Evolutionary conservation across 2,797 vertebrate species (phyloP), one percentile per base, ranked within the genome.

Genomic region (Sphaeramia orbicularis): DNA sequence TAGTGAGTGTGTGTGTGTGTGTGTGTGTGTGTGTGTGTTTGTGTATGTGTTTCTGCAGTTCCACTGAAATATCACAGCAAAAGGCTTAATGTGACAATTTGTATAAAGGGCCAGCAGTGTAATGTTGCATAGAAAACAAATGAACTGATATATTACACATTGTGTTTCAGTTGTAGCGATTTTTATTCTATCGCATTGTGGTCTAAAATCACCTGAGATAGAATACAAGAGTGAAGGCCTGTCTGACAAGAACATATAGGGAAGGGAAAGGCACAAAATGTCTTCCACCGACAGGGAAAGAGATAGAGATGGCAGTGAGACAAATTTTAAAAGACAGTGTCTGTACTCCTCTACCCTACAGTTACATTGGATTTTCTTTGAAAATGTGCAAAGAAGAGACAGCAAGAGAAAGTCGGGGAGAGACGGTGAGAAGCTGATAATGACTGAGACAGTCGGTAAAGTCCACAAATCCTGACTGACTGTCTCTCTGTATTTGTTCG

Each of bases 111-210:
- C 2, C 13, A 8, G 43, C 14, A n/a, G 71, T 9, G 71, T 71
- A 80, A 84, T 71, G 65, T 66, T 51, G 59, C 68, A 60, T 36
- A 4, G 15, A 55, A 69, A 87, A 71, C 72, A 76, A 71, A 74
- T 66, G 38, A 68, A 49, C 10, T 64, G 62, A 54, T 56, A 53
- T n/a, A 4, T 60, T 3, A 4, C 1, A 14, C 15, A 61, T 45
- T 76, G 73, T 77, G 69, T 63, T 69, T 73, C 71, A 65, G 30
- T 21, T 21, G 19, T 21, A 77, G 50, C 40, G 18, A 6, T 49
- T 65, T 41, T 43, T 50, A 21, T 19, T 36, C 42, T 50, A 21
- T 18, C 38, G 49, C 19, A 38, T 36, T 35, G 19, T 18, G 62
- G 43, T 66, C 36, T 57, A 16, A 74, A 52, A 58, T 37, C 12